Evolutionary conservation across 2,113 vertebrate genomes (phyloP), one percentile per base, ranked within the genome.

Genomic region (Anhinga rufa): DNA sequence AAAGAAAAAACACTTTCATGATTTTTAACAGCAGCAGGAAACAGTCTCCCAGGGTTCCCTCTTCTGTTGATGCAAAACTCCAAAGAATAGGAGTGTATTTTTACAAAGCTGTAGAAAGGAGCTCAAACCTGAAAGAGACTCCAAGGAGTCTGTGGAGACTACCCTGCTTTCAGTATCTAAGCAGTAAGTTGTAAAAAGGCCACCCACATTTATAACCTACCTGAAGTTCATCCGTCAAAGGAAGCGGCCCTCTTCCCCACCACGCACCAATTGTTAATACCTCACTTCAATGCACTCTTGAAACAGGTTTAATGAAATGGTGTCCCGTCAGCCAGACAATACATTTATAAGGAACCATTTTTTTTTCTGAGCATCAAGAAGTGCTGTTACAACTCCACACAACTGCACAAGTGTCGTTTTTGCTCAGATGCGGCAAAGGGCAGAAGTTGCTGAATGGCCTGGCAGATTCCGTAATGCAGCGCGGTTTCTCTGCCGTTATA

Each of bases 261-360:
- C 20, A 21, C 18, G 6, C 36, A 1, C 17, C 36, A 2, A 8
- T 0, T 31, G 32, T 36, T 57, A 34, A 7, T 2, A 13, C 14
- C 46, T 19, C 31, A 18, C 66, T 57, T 44, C 7, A 55, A 49
- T 10, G 7, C 28, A 1, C 42, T 20, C 66, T 25, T 4, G 7
- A 12, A 36, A 32, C 17, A 4, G 46, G 14, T 14, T n/a, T 28
- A 51, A 19, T 24, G 85, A 82, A 26, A 29, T 1, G 36, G 12
- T 28, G 34, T 48, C 61, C 51, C 7, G 1, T 20, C 62, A 68
- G 72, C 21, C 77, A 42, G 51, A 26, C 46, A 22, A 21, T 7
- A 29, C 79, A 31, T 34, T 34, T 29, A 5, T 2, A 44, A 28
- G 36, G 49, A 68, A 51, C 3, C 28, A 21, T 20, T 6, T 52